A percentile compares a stretch with the other conserved stretches of the same genome.
Evolutionary conservation across 2,113 vertebrate species (phyloP).

Genomic region (Herpailurus yagouaroundi): DNA sequence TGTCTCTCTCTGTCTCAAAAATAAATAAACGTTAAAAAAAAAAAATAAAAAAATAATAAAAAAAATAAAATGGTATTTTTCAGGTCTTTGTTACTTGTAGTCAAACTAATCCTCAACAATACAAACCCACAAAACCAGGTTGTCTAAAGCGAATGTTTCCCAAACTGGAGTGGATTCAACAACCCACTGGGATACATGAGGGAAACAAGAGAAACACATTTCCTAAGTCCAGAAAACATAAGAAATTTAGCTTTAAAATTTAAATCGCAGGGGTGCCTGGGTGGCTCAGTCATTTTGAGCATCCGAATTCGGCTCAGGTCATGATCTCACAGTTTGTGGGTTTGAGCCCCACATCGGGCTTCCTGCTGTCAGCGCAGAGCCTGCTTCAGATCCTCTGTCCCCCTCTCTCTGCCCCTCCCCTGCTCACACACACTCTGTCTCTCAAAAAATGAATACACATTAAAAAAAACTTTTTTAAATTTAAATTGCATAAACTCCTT

Average conservation of each 20-base stretch:
- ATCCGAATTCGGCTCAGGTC: no score
- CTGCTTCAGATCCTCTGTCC: no score
- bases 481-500: not conserved
- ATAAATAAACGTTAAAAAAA: no score
- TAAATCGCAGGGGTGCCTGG: not conserved
- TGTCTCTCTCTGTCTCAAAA: no score
- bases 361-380: no score
- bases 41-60: no score
- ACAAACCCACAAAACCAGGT: not conserved
- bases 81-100: not conserved
- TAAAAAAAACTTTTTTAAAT: not conserved
- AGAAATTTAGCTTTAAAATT: conserved; percentile 24
- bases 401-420: no score
- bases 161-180: not conserved
- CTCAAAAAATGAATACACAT: no score
- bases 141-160: not conserved
- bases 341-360: no score
- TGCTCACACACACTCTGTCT: no score
- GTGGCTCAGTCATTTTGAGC: no score
- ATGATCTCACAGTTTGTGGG: no score
- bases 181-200: not conserved
- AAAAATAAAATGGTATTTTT: not conserved
- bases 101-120: not conserved
- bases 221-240: not conserved
- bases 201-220: not conserved